Conservation (phyloP, 2,888 invertebrate species). For the Polyploca ridens region DNA sequence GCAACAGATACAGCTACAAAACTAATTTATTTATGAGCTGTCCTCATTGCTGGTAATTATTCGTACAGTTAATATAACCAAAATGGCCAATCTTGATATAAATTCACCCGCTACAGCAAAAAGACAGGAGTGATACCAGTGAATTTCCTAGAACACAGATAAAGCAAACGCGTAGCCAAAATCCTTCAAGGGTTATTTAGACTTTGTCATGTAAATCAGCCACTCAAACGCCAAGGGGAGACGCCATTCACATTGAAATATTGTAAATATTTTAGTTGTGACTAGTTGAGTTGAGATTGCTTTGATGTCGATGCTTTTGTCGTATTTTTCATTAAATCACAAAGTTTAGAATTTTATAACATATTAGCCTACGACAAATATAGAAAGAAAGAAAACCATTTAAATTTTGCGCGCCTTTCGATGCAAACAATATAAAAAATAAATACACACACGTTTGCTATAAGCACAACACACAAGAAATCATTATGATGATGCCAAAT, state of each 20-base stretch:
- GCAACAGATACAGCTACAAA: no score
- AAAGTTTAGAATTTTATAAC: neutral
- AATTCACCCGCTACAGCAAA: no score
- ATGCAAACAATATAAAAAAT: no score
- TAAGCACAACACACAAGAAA: no score
- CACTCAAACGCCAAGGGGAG: constrained; percentile 62
- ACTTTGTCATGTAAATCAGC: constrained; percentile 80
- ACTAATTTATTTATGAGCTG: no score
- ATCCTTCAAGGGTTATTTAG: constrained; percentile 68
- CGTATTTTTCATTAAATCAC: constrained; percentile 20
- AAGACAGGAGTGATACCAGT: neutral
- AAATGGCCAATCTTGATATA: neutral
- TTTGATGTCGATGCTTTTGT: constrained; percentile 38
- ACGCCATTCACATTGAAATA: constrained; percentile 68
- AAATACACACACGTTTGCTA: no score
- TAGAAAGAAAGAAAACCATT: neutral
- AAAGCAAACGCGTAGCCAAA: constrained; percentile 47
- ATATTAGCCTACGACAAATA: neutral
- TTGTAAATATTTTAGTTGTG: constrained; percentile 69
- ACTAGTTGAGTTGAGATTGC: constrained; percentile 32
- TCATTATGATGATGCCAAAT: no score
- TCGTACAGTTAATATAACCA: neutral
- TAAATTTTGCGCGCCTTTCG: no score
- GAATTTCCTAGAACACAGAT: constrained; percentile 37
- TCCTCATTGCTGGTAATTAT: no score